Percentiles rank a stretch among this genome's conserved stretches.
phyloP scores from a whole-genome alignment of 1,140 invertebrate genomes.

The Venustaconcha ellipsiformis region DNA sequence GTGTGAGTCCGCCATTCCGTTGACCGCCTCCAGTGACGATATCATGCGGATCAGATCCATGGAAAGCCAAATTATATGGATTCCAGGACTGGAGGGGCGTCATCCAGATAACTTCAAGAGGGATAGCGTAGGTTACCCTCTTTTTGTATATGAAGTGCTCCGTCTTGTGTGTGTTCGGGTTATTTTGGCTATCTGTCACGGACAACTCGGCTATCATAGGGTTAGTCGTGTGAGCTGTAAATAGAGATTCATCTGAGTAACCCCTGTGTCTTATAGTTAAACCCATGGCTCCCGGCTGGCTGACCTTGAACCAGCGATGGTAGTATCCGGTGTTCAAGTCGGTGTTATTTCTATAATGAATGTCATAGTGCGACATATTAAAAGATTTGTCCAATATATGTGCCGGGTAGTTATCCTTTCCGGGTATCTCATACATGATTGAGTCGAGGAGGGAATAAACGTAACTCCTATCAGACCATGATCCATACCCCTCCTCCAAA shows the following conservation, averaged over 20 bases:
- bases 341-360: conserved; percentile 13
- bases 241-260: conserved; percentile 51
- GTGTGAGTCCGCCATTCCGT: conserved; percentile 37
- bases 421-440: conserved; percentile 59
- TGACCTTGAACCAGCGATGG: conserved; percentile 45
- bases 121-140: conserved; percentile 53
- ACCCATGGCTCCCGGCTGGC: conserved; percentile 40
- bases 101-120: conserved; percentile 54
- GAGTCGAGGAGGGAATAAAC: conserved; percentile 38
- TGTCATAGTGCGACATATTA: conserved; percentile 24
- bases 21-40: conserved; percentile 2
- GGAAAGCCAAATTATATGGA: conserved; percentile 43
- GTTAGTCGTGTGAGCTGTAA: conserved; percentile 49
- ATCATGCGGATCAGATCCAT: conserved; percentile 1
- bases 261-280: conserved; percentile 30
- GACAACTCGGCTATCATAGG: conserved; percentile 32
- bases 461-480: conserved; percentile 14
- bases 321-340: conserved; percentile 51
- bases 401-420: conserved; percentile 55
- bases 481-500: conserved; percentile 18
- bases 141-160: conserved; percentile 20
- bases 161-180: conserved; percentile 10
- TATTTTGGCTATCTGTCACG: conserved; percentile 15
- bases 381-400: conserved; percentile 44
- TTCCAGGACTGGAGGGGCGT: conserved; percentile 57